Evolutionary conservation across 2,888 invertebrate species (phyloP).

Genomic region (Leucophenga maculata): DNA sequence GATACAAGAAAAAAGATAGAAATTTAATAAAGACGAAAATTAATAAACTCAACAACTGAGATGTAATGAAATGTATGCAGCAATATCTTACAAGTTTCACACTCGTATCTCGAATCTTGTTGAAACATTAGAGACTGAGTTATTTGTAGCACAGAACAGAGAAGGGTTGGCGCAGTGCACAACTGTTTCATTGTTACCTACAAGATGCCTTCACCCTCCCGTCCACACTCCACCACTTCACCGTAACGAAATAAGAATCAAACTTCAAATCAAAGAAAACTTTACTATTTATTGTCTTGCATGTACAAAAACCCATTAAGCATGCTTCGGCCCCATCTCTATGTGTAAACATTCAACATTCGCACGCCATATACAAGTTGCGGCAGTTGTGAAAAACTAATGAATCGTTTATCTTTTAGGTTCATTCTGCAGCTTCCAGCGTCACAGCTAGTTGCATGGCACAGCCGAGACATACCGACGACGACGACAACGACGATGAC

Average conservation of each 20-base stretch:
- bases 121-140: no score
- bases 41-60: slow-evolving; percentile 45
- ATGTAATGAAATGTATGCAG: no score
- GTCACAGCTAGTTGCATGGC: slow-evolving; percentile 6
- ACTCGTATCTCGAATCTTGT: not conserved
- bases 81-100: no score
- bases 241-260: slow-evolving; percentile 31
- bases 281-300: slow-evolving; percentile 39
- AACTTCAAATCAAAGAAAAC: slow-evolving; percentile 39
- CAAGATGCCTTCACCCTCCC: not conserved
- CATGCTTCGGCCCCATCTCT: slow-evolving; percentile 22
- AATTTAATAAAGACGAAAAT: slow-evolving; percentile 34
- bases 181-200: slow-evolving; percentile 3
- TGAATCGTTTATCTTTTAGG: slow-evolving; percentile 67
- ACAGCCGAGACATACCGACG: not conserved
- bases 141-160: not conserved
- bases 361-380: slow-evolving; percentile 21
- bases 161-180: not conserved
- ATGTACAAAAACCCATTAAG: slow-evolving; percentile 24
- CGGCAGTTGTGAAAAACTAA: slow-evolving; percentile 51
- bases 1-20: not conserved
- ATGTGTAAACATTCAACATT: slow-evolving; percentile 32
- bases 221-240: no score
- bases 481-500: slow-evolving; percentile 6
- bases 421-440: slow-evolving; percentile 27